phyloP scores from a whole-genome alignment of 2,797 vertebrate species.

The Sebastes elongatus region DNA sequence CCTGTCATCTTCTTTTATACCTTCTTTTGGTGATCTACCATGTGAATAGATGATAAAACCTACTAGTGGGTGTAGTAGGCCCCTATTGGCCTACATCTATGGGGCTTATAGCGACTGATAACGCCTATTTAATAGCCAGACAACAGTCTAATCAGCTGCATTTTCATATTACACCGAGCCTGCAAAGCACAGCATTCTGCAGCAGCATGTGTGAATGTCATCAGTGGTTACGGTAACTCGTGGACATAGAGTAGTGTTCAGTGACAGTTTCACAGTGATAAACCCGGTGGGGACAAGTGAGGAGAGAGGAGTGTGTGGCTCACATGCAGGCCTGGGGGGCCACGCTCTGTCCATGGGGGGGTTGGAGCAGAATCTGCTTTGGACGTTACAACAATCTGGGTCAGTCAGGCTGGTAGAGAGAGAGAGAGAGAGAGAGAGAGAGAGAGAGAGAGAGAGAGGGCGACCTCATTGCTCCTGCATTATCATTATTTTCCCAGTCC shows the following conservation, averaged over 20 bases:
- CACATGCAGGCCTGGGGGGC: constrained; percentile 32
- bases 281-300: constrained; percentile 21
- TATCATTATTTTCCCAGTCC: constrained; percentile 70
- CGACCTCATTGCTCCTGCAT: constrained; percentile 70
- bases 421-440: background rate
- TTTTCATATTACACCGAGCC: background rate
- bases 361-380: constrained; percentile 58
- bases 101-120: no score
- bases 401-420: constrained; percentile 46
- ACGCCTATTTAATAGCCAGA: no score
- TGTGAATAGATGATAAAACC: no score
- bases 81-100: no score
- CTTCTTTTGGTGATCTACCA: no score
- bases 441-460: background rate
- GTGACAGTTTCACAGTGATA: constrained; percentile 42
- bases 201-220: constrained; percentile 48
- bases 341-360: constrained; percentile 15
- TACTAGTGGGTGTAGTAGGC: no score
- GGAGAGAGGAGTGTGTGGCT: constrained; percentile 20
- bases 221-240: constrained; percentile 17
- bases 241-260: constrained; percentile 20
- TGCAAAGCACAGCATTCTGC: background rate
- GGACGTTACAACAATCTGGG: constrained; percentile 67
- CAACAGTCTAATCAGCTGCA: no score
- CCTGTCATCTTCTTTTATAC: no score